A percentile compares a stretch with the other conserved stretches of the same genome.
phyloP scores from a whole-genome alignment of 2,797 vertebrate genomes.

The Periparus ater region DNA sequence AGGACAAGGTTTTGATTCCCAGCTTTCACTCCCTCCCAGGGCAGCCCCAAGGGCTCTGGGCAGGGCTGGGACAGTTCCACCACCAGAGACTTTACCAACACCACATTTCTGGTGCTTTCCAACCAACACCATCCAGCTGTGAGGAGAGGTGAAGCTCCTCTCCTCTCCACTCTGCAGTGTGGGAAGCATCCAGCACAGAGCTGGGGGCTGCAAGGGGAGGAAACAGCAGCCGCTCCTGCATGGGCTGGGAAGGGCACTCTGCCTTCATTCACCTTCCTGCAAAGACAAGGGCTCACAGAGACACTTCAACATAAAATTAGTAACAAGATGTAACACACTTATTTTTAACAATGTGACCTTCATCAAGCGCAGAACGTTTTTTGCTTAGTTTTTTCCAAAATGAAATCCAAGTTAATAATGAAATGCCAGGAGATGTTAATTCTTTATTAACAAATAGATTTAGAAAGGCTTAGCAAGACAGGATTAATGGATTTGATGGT shows the following conservation, averaged over 20 bases:
- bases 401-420: constrained; percentile 15
- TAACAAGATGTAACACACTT: not conserved
- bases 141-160: not conserved
- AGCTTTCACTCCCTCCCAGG: not conserved
- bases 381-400: constrained; percentile 12
- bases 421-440: constrained; percentile 17
- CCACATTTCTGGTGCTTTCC: not conserved
- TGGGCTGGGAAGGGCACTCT: not conserved
- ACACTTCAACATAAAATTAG: not conserved
- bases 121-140: not conserved
- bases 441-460: constrained; percentile 58
- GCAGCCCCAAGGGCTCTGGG: not conserved
- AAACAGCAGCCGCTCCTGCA: not conserved
- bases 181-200: not conserved
- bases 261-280: not conserved
- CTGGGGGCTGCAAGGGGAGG: not conserved
- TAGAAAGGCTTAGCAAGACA: constrained; percentile 38
- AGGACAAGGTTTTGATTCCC: not conserved
- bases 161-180: not conserved
- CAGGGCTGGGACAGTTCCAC: not conserved
- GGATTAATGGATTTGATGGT: constrained; percentile 25
- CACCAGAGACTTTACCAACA: not conserved
- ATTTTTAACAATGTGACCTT: constrained; percentile 43
- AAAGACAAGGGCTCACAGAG: not conserved
- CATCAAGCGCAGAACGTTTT: not conserved